phyloP scores from a whole-genome alignment of 35 echinoderm and acorn worm species.

The Apostichopus japonicus region DNA sequence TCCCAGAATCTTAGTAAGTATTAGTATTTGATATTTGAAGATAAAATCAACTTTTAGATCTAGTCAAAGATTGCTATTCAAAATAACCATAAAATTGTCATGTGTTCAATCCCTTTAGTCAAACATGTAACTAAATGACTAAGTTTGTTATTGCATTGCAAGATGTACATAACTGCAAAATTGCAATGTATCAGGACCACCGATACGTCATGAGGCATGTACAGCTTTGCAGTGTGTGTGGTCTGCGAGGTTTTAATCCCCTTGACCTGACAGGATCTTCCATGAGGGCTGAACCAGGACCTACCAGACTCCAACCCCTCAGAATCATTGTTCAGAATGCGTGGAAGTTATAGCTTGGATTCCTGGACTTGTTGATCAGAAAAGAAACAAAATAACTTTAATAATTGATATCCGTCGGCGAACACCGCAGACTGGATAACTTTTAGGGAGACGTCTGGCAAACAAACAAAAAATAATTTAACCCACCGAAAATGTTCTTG shows the following conservation, averaged over 20 bases:
- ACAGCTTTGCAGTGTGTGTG: constrained; percentile 3
- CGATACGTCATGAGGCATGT: neutral
- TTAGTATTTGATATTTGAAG: too few relatives aligned
- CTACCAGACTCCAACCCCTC: constrained; percentile 5
- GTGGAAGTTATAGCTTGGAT: neutral
- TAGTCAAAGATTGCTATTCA: too few relatives aligned
- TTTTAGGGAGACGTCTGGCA: too few relatives aligned
- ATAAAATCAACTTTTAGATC: too few relatives aligned
- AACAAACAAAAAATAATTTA: too few relatives aligned
- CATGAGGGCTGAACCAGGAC: constrained; percentile 12
- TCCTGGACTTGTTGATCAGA: neutral
- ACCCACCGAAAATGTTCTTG: too few relatives aligned
- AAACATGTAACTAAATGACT: too few relatives aligned
- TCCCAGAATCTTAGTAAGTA: too few relatives aligned
- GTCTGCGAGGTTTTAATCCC: neutral
- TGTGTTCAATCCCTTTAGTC: too few relatives aligned
- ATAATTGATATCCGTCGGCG: neutral
- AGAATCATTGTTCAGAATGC: neutral
- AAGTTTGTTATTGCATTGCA: neutral
- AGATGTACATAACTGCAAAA: constrained; percentile 15
- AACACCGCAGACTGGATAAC: neutral
- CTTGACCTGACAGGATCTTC: constrained; percentile 8
- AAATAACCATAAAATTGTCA: too few relatives aligned
- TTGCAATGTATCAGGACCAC: neutral
- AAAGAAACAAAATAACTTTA: neutral